Conservation (phyloP, 1,140 invertebrate species). For the Odontomachus brunneus region DNA sequence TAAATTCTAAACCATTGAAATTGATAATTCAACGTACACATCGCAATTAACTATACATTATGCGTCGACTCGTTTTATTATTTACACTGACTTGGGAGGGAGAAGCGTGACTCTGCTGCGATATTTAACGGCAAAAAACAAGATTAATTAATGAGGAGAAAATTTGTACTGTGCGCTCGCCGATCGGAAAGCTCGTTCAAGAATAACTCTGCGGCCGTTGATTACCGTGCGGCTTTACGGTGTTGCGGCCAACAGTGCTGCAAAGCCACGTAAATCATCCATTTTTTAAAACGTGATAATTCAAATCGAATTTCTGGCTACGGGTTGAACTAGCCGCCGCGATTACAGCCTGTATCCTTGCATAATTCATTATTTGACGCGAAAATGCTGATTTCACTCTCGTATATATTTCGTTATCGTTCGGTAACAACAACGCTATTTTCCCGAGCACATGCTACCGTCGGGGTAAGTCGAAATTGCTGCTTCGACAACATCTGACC, state of each 20-base stretch:
- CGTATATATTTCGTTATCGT: constrained; percentile 33
- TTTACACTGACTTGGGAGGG: too few relatives aligned
- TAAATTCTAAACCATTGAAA: too few relatives aligned
- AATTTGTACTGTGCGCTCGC: not conserved
- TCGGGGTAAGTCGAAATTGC: not conserved
- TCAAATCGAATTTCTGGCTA: constrained; percentile 22
- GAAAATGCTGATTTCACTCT: constrained; percentile 14
- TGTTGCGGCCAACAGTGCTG: not conserved
- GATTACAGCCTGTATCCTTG: constrained; percentile 36
- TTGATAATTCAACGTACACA: too few relatives aligned
- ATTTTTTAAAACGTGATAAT: constrained; percentile 32
- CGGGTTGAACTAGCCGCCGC: constrained; percentile 26
- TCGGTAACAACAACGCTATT: constrained; percentile 43
- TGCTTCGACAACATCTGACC: not conserved
- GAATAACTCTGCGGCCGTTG: not conserved
- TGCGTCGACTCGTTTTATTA: too few relatives aligned
- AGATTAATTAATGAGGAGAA: not conserved
- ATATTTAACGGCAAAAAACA: too few relatives aligned
- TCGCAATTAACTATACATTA: too few relatives aligned
- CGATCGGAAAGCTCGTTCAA: not conserved
- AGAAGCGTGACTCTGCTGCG: too few relatives aligned
- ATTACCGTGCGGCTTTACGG: constrained; percentile 5
- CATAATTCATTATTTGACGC: constrained; percentile 45
- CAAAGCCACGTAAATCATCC: not conserved
- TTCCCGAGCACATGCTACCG: not conserved